phyloP scores from a whole-genome alignment of 2,888 invertebrate species.

The Uloborus plumipes region DNA sequence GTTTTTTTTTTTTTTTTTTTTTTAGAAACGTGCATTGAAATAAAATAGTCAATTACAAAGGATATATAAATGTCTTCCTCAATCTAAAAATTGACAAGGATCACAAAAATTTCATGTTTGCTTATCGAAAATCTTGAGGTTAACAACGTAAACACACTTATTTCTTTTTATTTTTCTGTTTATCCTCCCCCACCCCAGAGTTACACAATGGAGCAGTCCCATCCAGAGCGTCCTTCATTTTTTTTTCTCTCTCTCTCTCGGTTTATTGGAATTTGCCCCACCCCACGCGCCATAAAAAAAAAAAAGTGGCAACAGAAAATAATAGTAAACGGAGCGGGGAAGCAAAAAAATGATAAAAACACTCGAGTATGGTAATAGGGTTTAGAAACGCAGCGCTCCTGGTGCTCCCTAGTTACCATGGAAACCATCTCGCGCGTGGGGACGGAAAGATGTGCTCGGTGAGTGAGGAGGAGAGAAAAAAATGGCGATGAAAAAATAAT shows the following conservation, averaged over 20 bases:
- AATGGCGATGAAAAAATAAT: constrained; percentile 25
- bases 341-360: constrained; percentile 12
- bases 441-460: constrained; percentile 35
- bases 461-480: constrained; percentile 12
- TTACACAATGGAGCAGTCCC: constrained; percentile 33
- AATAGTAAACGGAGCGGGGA: constrained; percentile 13
- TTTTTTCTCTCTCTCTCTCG: constrained; percentile 23
- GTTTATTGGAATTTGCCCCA: constrained; percentile 53
- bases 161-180: constrained; percentile 9
- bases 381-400: constrained; percentile 45
- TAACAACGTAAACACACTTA: constrained; percentile 3
- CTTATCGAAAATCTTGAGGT: too few species aligned
- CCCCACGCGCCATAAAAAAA: constrained; percentile 32
- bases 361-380: constrained; percentile 56
- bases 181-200: constrained; percentile 7
- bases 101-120: too few species aligned
- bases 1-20: too few species aligned
- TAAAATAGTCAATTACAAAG: too few species aligned
- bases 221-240: constrained; percentile 9
- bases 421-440: constrained; percentile 33
- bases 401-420: constrained; percentile 45
- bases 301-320: constrained; percentile 36
- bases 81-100: too few species aligned
- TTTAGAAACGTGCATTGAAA: too few species aligned
- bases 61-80: too few species aligned